These are phyloP conservation scores for Congeria kusceri DNA, from an alignment of 2,888 invertebrate species.

Conservation along the genomic window DNA sequence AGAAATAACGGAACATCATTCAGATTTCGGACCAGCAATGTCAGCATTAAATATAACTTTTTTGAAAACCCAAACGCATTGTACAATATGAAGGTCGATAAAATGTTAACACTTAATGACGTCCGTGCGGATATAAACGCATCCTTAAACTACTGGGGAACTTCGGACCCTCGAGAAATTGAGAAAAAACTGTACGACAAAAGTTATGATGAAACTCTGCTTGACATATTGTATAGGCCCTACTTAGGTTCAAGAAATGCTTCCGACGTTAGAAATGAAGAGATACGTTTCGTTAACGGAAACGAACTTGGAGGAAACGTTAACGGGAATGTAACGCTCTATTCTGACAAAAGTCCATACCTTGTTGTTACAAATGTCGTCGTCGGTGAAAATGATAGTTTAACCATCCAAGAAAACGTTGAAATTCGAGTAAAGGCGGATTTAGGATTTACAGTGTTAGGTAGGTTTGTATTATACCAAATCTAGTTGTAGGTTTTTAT, in stretches of 20 bases:
- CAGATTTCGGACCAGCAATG: conserved; percentile 13
- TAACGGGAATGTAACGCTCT: conserved; percentile 26
- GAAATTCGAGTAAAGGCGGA: conserved; percentile 32
- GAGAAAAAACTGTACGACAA: conserved; percentile 44
- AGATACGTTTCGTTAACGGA: conserved; percentile 32
- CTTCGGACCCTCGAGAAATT: conserved; percentile 32
- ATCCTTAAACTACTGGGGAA: conserved; percentile 61
- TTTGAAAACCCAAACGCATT: conserved; percentile 43
- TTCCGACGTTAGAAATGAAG: conserved; percentile 32
- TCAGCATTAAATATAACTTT: conserved; percentile 39
- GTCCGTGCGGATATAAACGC: conserved; percentile 35
- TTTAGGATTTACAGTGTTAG: conserved; percentile 29
- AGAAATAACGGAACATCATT: conserved; percentile 43
- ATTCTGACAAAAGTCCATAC: conserved; percentile 38
- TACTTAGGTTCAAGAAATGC: conserved; percentile 48
- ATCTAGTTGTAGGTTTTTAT: too few relatives aligned
- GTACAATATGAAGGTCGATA: conserved; percentile 37
- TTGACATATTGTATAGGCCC: conserved; percentile 36
- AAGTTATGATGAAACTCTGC: conserved; percentile 33
- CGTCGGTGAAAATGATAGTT: conserved; percentile 19
- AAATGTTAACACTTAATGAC: neutral
- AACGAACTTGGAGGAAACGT: conserved; percentile 51
- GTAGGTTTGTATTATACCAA: conserved; percentile 14
- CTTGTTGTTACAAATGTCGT: conserved; percentile 49
- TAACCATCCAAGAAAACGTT: conserved; percentile 51